These are phyloP conservation scores for Fragum fragum DNA, from an alignment of 2,888 invertebrate genomes.

Conservation along the genomic window DNA sequence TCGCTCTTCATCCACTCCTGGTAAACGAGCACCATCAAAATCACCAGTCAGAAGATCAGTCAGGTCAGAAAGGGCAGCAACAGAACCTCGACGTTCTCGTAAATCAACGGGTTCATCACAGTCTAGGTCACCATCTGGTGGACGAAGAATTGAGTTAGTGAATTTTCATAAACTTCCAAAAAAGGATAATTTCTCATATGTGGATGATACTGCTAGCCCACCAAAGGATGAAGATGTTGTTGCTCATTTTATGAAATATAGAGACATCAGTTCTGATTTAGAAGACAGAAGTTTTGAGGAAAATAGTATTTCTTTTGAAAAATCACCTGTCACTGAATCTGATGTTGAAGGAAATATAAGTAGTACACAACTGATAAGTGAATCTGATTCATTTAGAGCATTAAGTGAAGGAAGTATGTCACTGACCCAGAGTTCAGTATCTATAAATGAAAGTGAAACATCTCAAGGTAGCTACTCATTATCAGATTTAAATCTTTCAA, in stretches of 20 bases:
- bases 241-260: slow-evolving; percentile 59
- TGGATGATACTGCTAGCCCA: slow-evolving; percentile 86
- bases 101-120: slow-evolving; percentile 66
- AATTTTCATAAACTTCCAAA: slow-evolving; percentile 82
- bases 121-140: slow-evolving; percentile 77
- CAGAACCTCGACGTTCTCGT: slow-evolving; percentile 41
- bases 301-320: slow-evolving; percentile 30
- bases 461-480: slow-evolving; percentile 63
- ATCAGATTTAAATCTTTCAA: slow-evolving; percentile 58
- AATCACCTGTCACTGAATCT: slow-evolving; percentile 49
- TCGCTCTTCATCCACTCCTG: slow-evolving; percentile 52
- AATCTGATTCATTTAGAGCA: slow-evolving; percentile 59
- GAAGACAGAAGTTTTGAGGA: slow-evolving; percentile 21
- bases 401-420: slow-evolving; percentile 61
- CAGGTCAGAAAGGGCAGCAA: slow-evolving; percentile 35
- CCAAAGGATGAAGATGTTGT: slow-evolving; percentile 80
- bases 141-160: slow-evolving; percentile 77
- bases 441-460: slow-evolving; percentile 64
- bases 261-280: slow-evolving; percentile 28
- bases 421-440: slow-evolving; percentile 59
- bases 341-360: slow-evolving; percentile 55
- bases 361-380: slow-evolving; percentile 46
- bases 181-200: slow-evolving; percentile 84
- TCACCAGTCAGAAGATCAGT: slow-evolving; percentile 60
- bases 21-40: slow-evolving; percentile 58